Evolutionary conservation across 2,113 vertebrate genomes (phyloP).

Genomic region (Plestiodon gilberti): DNA sequence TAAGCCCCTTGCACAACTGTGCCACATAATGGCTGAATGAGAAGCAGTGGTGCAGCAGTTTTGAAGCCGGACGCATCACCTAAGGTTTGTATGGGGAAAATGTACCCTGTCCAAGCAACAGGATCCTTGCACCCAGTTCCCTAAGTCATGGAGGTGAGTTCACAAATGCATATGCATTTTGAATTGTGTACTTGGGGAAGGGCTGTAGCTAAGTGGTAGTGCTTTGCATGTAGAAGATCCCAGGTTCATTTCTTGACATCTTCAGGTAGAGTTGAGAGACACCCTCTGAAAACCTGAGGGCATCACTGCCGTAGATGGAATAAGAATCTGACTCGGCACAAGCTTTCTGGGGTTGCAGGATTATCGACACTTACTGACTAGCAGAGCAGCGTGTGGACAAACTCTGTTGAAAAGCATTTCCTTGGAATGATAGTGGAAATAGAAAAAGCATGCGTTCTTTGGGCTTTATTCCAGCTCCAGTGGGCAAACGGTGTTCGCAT

Average conservation of each 20-base stretch:
- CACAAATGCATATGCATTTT: not conserved
- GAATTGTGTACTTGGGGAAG: no score
- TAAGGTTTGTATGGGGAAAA: not conserved
- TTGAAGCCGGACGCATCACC: not conserved
- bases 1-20: not conserved
- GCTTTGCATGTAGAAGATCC: no score
- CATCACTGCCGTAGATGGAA: no score
- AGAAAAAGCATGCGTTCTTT: not conserved
- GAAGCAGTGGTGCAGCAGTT: not conserved
- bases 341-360: no score
- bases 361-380: no score
- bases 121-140: not conserved
- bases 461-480: not conserved
- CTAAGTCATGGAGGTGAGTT: not conserved
- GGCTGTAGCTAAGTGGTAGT: no score
- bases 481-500: not conserved
- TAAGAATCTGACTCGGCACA: no score
- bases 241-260: no score
- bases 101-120: not conserved
- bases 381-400: no score
- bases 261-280: no score
- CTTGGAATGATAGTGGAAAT: not conserved
- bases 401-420: not conserved
- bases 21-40: not conserved
- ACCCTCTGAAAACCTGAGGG: no score